Evolutionary conservation across 2,797 vertebrate genomes (phyloP).

Genomic region (Anguilla anguilla): DNA sequence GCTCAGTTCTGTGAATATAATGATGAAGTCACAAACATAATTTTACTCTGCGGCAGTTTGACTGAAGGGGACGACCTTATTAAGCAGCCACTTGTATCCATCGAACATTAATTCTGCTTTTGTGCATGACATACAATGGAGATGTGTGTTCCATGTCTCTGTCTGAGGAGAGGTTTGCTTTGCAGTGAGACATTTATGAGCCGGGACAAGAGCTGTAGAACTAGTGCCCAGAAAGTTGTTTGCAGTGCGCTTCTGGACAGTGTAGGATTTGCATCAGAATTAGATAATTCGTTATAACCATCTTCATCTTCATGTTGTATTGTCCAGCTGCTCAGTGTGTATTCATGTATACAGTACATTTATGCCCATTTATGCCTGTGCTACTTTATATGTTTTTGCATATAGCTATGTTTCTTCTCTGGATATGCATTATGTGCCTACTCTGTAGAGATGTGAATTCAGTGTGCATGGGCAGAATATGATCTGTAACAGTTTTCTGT

Average conservation of each 20-base stretch:
- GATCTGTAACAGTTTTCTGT: constrained; percentile 5
- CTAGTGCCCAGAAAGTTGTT: constrained; percentile 10
- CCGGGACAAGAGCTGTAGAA: background rate
- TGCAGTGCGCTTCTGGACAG: constrained; percentile 32
- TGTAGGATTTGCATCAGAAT: constrained; percentile 31
- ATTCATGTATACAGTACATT: background rate
- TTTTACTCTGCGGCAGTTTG: background rate
- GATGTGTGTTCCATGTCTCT: background rate
- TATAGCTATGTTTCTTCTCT: constrained; percentile 22
- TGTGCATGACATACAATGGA: background rate
- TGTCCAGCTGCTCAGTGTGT: constrained; percentile 12
- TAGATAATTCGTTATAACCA: constrained; percentile 1
- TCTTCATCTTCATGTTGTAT: constrained; percentile 32
- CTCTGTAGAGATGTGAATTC: background rate
- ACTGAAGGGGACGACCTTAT: background rate
- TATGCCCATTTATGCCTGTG: background rate
- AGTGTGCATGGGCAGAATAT: background rate
- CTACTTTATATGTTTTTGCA: background rate
- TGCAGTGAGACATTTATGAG: background rate
- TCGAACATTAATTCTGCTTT: background rate
- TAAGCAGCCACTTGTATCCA: background rate
- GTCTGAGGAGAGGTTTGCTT: background rate
- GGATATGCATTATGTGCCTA: background rate
- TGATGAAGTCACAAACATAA: background rate
- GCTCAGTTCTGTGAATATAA: constrained; percentile 2